A percentile compares a stretch with the other conserved stretches of the same genome.
Evolutionary conservation across 2,888 invertebrate genomes (phyloP).

Genomic region (Eudemis profundana): DNA sequence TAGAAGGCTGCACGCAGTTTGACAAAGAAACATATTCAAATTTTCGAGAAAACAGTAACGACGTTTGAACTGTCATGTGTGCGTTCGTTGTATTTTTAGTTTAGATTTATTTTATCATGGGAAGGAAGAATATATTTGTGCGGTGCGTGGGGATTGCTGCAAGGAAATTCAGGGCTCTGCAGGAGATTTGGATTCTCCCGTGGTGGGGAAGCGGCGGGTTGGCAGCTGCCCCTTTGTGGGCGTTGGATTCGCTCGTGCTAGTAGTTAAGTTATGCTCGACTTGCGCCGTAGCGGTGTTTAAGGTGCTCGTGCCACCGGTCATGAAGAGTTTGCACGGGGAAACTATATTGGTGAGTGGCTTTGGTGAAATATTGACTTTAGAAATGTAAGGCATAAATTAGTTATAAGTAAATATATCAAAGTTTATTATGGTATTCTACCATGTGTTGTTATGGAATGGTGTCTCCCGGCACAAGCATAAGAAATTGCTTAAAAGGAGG

Average conservation of each 20-base stretch:
- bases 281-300: constrained; percentile 64
- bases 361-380: no score
- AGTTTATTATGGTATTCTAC: no score
- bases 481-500: no score
- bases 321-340: constrained; percentile 78
- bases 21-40: no score
- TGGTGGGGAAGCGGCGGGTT: constrained; percentile 77
- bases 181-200: constrained; percentile 77
- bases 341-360: constrained; percentile 68
- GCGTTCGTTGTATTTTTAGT: constrained; percentile 44
- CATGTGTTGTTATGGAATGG: no score
- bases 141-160: constrained; percentile 67
- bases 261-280: constrained; percentile 72
- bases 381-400: no score
- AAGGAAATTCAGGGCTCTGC: constrained; percentile 71
- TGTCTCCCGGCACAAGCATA: no score
- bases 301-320: constrained; percentile 68
- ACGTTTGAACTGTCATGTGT: constrained; percentile 30
- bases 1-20: constrained; percentile 3
- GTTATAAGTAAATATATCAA: no score
- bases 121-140: constrained; percentile 71
- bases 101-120: constrained; percentile 61
- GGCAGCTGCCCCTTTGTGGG: constrained; percentile 70
- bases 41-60: constrained; percentile 5
- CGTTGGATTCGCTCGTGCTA: constrained; percentile 71